These are phyloP conservation scores for Drosophila melanogaster DNA, from an alignment of 1,140 invertebrate genomes.

Conservation along the genomic window DNA sequence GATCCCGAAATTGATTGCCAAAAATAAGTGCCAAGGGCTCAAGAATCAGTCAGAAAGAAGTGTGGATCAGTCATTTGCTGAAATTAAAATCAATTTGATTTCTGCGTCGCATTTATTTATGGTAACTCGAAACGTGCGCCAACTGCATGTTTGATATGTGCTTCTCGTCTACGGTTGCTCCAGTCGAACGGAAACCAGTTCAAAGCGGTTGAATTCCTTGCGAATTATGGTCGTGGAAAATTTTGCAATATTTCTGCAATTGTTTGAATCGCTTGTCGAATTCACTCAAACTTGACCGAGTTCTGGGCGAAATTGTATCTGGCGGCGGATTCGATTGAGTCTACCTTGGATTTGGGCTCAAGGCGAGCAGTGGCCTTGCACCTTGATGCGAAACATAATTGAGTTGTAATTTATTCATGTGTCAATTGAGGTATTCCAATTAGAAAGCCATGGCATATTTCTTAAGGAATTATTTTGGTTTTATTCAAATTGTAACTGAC, in stretches of 20 bases:
- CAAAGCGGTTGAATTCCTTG: slow-evolving; percentile 51
- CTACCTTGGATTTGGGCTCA: slow-evolving; percentile 38
- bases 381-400: slow-evolving; percentile 1
- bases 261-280: slow-evolving; percentile 12
- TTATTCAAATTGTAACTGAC: neutral
- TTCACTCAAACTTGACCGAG: slow-evolving; percentile 64
- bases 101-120: slow-evolving; percentile 69
- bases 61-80: slow-evolving; percentile 43
- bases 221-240: slow-evolving; percentile 51
- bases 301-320: slow-evolving; percentile 23
- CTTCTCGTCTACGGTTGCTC: slow-evolving; percentile 19
- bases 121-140: slow-evolving; percentile 65
- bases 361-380: slow-evolving; percentile 16
- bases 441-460: neutral
- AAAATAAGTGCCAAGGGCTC: slow-evolving; percentile 59
- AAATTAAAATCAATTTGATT: slow-evolving; percentile 77
- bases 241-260: slow-evolving; percentile 40
- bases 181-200: slow-evolving; percentile 45
- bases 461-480: neutral
- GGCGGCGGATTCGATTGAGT: slow-evolving; percentile 53
- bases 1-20: slow-evolving; percentile 60
- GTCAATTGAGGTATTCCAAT: neutral
- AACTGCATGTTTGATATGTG: slow-evolving; percentile 45
- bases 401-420: slow-evolving; percentile 20
- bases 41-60: slow-evolving; percentile 1